A percentile compares a stretch with the other conserved stretches of the same genome.
These are phyloP conservation scores for Nothocercus julius DNA, from an alignment of 2,113 vertebrate genomes.

Conservation along the genomic window DNA sequence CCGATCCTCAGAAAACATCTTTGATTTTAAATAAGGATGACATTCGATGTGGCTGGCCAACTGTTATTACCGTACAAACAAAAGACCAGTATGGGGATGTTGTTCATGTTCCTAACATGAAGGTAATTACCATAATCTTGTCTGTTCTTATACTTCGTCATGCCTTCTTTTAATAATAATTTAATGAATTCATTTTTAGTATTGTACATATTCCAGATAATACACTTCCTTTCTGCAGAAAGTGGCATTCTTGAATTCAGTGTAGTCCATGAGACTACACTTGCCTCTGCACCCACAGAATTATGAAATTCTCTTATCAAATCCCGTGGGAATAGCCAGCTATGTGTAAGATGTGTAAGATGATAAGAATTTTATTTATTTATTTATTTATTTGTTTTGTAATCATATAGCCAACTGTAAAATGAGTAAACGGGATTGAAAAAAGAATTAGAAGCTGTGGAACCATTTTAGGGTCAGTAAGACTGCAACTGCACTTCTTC, in stretches of 20 bases:
- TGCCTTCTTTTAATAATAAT: neutral
- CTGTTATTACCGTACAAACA: constrained; percentile 96
- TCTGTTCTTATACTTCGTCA: neutral
- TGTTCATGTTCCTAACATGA: constrained; percentile 98
- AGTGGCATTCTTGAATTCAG: neutral
- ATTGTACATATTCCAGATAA: neutral
- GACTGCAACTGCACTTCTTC: neutral
- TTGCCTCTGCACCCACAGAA: neutral
- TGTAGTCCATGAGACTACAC: neutral
- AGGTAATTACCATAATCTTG: constrained; percentile 78
- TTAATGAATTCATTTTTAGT: neutral
- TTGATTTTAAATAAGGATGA: constrained; percentile 97
- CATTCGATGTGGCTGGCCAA: constrained; percentile 96
- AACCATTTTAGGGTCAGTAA: neutral
- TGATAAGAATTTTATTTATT: neutral
- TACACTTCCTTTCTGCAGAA: neutral
- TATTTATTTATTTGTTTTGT: too few species aligned
- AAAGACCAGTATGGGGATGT: constrained; percentile 99
- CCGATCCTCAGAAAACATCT: constrained; percentile 97
- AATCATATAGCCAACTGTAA: neutral
- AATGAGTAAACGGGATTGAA: neutral
- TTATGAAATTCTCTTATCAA: neutral
- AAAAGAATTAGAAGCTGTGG: neutral
- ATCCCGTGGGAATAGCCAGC: neutral
- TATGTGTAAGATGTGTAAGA: neutral